These are phyloP conservation scores for western clawed frog (Xenopus tropicalis) DNA, from an alignment of 2,113 vertebrate genomes.

Conservation along the genomic window UCB_Xtro_10.0 CM004446.2:69779501-69780000, in stretches of 20 bases:
- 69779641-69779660: conserved; percentile 61
- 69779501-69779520: conserved; percentile 84
- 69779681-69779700: conserved; percentile 82
- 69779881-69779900: conserved; percentile 51
- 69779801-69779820: conserved; percentile 64
- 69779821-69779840: conserved; percentile 66
- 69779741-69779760: conserved; percentile 23
- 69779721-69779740: conserved; percentile 24
- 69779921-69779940: background rate
- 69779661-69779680: conserved; percentile 56
- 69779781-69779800: conserved; percentile 66
- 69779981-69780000: background rate
- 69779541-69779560: conserved; percentile 86
- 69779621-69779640: conserved; percentile 68
- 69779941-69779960: background rate
- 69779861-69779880: conserved; percentile 64
- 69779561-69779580: conserved; percentile 85
- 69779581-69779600: conserved; percentile 80
- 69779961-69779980: conserved; percentile 6
- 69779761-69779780: conserved; percentile 55
- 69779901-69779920: conserved; percentile 34
- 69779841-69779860: conserved; percentile 69
- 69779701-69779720: conserved; percentile 52
- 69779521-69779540: conserved; percentile 89
- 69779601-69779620: conserved; percentile 75